These are phyloP conservation scores for Patiria miniata DNA, from an alignment of 35 echinoderm and acorn worm genomes.

Conservation along the genomic window DNA sequence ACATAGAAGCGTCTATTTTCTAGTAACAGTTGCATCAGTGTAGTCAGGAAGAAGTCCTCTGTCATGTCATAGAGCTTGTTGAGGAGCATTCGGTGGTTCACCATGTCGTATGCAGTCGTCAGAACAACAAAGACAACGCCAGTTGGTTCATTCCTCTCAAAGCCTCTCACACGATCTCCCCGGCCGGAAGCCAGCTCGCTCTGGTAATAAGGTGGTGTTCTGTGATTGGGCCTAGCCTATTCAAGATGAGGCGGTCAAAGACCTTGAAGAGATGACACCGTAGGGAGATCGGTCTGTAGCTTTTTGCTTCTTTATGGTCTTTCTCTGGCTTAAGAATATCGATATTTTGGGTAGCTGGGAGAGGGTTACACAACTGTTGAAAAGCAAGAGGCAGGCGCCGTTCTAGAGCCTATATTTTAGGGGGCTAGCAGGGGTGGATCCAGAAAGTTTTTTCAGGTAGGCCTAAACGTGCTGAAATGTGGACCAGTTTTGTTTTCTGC, in stretches of 20 bases:
- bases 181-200: slow-evolving; percentile 56
- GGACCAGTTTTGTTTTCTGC: too few relatives aligned
- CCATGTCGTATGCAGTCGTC: slow-evolving; percentile 32
- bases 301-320: slow-evolving; percentile 36
- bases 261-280: slow-evolving; percentile 57
- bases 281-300: slow-evolving; percentile 60
- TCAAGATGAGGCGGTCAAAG: slow-evolving; percentile 60
- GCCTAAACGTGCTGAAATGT: too few relatives aligned
- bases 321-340: slow-evolving; percentile 61
- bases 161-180: slow-evolving; percentile 54
- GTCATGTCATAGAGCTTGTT: slow-evolving; percentile 39
- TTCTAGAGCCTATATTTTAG: too few relatives aligned
- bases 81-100: slow-evolving; percentile 54
- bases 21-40: slow-evolving; percentile 35
- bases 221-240: slow-evolving; percentile 10
- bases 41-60: slow-evolving; percentile 32
- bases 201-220: slow-evolving; percentile 56
- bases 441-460: too few relatives aligned
- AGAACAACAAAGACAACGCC: slow-evolving; percentile 55
- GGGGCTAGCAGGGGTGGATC: too few relatives aligned
- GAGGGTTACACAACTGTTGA: too few relatives aligned
- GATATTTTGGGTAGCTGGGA: slow-evolving; percentile 33
- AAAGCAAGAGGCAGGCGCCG: too few relatives aligned
- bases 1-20: slow-evolving; percentile 60
- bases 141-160: slow-evolving; percentile 30